Evolutionary conservation across 2,113 vertebrate genomes (phyloP).

Genomic region (Barnardius zonarius): DNA sequence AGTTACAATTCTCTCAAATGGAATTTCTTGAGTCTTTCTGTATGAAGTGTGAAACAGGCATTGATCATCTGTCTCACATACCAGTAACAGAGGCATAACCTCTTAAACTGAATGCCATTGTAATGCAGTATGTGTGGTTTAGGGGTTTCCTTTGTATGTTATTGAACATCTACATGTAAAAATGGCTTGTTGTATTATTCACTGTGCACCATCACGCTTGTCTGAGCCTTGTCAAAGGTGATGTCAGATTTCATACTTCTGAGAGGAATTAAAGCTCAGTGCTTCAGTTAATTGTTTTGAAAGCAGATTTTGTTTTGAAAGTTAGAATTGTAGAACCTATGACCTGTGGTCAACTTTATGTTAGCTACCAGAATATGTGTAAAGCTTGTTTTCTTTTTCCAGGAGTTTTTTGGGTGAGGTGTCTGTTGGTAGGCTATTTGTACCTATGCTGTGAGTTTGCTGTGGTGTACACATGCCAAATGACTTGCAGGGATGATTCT

Average conservation of each 20-base stretch:
- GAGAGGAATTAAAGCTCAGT: neutral
- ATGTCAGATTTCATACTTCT: neutral
- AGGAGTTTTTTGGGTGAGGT: neutral
- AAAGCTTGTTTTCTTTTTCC: neutral
- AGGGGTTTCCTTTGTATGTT: neutral
- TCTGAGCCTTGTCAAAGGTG: neutral
- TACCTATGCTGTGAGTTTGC: rapidly evolving
- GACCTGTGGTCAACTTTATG: neutral
- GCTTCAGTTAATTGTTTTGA: neutral
- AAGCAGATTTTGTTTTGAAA: neutral
- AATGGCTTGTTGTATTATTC: neutral
- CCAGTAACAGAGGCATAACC: neutral
- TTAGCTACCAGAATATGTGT: neutral
- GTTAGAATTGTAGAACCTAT: neutral
- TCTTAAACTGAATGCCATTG: neutral
- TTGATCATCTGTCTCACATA: neutral
- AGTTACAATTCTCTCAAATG: neutral
- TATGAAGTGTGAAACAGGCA: neutral
- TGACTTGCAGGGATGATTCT: neutral
- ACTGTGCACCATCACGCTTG: neutral
- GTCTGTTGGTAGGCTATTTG: neutral
- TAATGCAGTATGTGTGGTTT: neutral
- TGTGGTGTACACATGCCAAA: neutral
- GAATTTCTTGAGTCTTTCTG: neutral
- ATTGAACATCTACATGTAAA: neutral